Conservation (phyloP, 2,888 invertebrate genomes). For the Hydriomena furcata region DNA sequence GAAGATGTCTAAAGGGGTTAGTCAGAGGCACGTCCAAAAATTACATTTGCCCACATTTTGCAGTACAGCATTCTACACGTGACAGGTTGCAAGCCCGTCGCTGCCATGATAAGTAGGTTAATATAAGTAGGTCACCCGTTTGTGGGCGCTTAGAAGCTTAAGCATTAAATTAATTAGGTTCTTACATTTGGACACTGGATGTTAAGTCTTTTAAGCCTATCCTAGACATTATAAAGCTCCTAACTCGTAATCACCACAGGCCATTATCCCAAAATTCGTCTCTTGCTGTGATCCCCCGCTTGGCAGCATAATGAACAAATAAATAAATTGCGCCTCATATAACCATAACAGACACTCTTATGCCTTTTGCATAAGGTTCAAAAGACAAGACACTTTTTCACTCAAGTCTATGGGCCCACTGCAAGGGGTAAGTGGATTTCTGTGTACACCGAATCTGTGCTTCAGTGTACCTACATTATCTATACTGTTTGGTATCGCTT, state of each 20-base stretch:
- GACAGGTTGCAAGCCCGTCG: no score
- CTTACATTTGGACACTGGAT: constrained; percentile 20
- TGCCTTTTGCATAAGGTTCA: constrained; percentile 15
- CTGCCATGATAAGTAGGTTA: neutral
- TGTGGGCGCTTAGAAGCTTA: neutral
- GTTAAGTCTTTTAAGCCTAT: constrained; percentile 34
- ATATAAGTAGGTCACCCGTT: constrained; percentile 1
- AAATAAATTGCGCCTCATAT: constrained; percentile 80
- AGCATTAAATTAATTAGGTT: constrained; percentile 15
- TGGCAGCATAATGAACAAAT: constrained; percentile 77
- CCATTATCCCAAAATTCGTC: constrained; percentile 81
- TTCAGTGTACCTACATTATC: constrained; percentile 57
- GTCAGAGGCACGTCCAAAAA: no score
- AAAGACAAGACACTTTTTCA: constrained; percentile 27
- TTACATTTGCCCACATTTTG: no score
- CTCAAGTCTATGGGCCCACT: constrained; percentile 60
- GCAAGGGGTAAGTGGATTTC: constrained; percentile 83
- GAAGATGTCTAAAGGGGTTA: no score
- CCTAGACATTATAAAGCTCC: constrained; percentile 29
- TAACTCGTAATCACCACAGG: constrained; percentile 50
- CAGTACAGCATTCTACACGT: no score
- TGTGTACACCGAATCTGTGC: constrained; percentile 74
- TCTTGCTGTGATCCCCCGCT: constrained; percentile 71
- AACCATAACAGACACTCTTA: constrained; percentile 39
- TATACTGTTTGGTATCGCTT: constrained; percentile 39